Evolutionary conservation across 2,888 invertebrate genomes (phyloP).

Genomic region (Cylloceria caligata): DNA sequence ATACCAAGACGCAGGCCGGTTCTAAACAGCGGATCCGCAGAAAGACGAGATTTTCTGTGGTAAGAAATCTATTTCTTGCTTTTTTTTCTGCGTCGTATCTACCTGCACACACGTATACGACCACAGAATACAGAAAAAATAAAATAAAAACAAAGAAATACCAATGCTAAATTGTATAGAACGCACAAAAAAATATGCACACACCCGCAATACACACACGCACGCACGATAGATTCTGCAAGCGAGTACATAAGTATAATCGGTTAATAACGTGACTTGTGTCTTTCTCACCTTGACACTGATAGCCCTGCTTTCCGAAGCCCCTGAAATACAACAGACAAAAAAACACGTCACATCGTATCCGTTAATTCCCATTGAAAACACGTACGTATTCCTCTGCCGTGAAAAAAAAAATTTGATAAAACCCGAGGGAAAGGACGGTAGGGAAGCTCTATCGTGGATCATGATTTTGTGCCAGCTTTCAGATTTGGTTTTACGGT

Average conservation of each 20-base stretch:
- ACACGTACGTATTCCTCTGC: conserved; percentile 80
- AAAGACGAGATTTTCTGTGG: conserved; percentile 49
- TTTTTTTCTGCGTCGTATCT: conserved; percentile 48
- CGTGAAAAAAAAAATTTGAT: conserved; percentile 76
- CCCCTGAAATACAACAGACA: conserved; percentile 91
- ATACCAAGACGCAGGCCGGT: conserved; percentile 29
- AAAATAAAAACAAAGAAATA: conserved; percentile 1
- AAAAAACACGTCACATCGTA: conserved; percentile 83
- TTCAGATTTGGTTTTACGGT: conserved; percentile 30
- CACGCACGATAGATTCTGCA: conserved; percentile 75
- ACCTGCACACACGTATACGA: conserved; percentile 52
- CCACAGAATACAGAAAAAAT: not conserved
- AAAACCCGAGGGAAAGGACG: not conserved
- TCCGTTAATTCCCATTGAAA: conserved; percentile 81
- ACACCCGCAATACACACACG: conserved; percentile 48
- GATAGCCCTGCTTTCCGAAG: conserved; percentile 98
- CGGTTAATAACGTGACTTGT: conserved; percentile 84
- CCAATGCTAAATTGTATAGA: conserved; percentile 10
- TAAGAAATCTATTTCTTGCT: conserved; percentile 6
- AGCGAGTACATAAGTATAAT: conserved; percentile 76
- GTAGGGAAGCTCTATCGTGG: conserved; percentile 27
- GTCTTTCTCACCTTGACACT: conserved; percentile 94
- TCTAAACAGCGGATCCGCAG: conserved; percentile 48
- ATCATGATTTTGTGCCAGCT: conserved; percentile 25
- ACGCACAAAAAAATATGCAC: conserved; percentile 4